Percentiles rank a stretch among this genome's conserved stretches.
Evolutionary conservation across 2,888 invertebrate species (phyloP).

Genomic region (Campopleginae sp.): DNA sequence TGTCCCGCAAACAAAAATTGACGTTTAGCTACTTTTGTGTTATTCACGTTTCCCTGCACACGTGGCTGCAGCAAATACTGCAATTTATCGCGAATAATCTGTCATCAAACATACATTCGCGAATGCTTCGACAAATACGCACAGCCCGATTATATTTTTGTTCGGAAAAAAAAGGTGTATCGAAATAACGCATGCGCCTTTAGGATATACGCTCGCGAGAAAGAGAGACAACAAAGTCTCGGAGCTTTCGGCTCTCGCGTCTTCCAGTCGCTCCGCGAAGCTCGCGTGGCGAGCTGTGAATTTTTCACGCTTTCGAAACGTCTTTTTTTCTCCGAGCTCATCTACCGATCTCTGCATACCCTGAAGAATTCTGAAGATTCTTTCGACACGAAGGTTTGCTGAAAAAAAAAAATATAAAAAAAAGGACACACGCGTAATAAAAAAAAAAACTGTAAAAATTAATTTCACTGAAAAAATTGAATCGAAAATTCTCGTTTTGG

Average conservation of each 20-base stretch:
- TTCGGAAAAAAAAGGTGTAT: constrained; percentile 14
- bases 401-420: background rate
- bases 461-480: background rate
- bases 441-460: background rate
- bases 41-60: background rate
- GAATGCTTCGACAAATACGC: constrained; percentile 2
- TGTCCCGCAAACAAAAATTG: background rate
- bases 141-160: constrained; percentile 19
- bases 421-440: background rate
- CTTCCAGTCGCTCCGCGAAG: constrained; percentile 72
- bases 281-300: constrained; percentile 65
- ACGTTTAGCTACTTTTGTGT: background rate
- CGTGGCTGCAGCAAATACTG: background rate
- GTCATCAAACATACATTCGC: background rate
- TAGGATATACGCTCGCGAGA: constrained; percentile 23
- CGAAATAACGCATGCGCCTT: constrained; percentile 66
- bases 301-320: background rate
- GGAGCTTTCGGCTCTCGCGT: constrained; percentile 59
- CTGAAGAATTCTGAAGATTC: background rate
- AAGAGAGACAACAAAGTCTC: constrained; percentile 60
- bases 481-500: background rate
- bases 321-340: background rate
- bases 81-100: constrained; percentile 1
- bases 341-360: background rate
- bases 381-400: background rate